Base-by-base conservation (phyloP, 2,797 vertebrate species). In the Yasuhikotakia modesta region DNA sequence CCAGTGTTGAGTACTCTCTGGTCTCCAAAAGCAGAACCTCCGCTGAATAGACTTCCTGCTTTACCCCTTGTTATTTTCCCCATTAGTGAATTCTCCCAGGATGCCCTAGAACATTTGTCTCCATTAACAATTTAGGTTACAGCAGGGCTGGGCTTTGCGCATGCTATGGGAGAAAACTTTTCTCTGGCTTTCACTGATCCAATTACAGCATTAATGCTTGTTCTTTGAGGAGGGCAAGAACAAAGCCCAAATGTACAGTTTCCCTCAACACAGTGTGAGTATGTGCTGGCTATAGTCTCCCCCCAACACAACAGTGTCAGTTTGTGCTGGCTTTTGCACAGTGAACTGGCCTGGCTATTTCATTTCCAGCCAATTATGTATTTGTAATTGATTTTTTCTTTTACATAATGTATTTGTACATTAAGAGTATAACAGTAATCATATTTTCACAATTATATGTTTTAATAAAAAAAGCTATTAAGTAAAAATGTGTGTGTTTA, bases 51-150 rank as follows among this genome's bases (percentile, higher is more conserved):
- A 17, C 50, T 68, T 60, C 82, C 78, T 73, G 63, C 72, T 69
- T 76, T 80, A 87, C 81, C 85, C 83, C 85, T 72, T 84, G 82
- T 84, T 89, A 57, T 84, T 87, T 84, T 78, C 84, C 88, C 89
- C 87, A 91, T 91, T 91, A 91, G 83, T 84, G 83, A 87, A 87
- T 82, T 89, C 90, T 91, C 91, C 87, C 87, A 91, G 92, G 90
- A 90, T 89, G 84, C 86, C 81, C 61, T 84, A 87, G 87, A 90
- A 88, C 89, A 92, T 92, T 92, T 92, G 91, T 92, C 92, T 92
- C 91, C 89, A 92, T 93, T 92, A 93, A 90, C 90, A 89, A 90
- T 90, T 89, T 90, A 88, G 87, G 89, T 90, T 91, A 87, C 89
- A 88, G 84, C 83, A 82, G 87, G 82, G 83, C 84, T 52, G 74